Percentiles rank a stretch among this genome's conserved stretches.
Evolutionary conservation across 2,797 vertebrate species (phyloP).

Genomic region (Pteronotus mesoamericanus): DNA sequence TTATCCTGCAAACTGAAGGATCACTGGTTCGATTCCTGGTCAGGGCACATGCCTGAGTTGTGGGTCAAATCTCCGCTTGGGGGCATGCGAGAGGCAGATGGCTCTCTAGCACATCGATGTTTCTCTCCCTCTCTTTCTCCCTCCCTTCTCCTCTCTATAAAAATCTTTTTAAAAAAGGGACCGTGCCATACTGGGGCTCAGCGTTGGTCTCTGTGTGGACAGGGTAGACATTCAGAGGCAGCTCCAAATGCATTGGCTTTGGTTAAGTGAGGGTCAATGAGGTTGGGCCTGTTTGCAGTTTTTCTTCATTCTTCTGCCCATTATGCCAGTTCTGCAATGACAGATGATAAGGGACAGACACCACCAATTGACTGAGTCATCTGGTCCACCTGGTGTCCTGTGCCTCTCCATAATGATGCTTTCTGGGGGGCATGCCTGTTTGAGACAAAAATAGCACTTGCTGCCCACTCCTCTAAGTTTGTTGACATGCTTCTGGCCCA

Average conservation of each 20-base stretch:
- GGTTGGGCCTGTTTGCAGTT: neutral
- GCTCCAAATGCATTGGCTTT: neutral
- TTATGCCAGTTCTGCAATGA: neutral
- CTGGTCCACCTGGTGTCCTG: neutral
- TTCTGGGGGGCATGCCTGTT: neutral
- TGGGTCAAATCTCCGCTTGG: neutral
- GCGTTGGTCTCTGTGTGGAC: neutral
- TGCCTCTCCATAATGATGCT: neutral
- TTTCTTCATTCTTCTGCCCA: neutral
- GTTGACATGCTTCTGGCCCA: neutral
- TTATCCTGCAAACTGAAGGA: neutral
- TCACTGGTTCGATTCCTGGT: neutral
- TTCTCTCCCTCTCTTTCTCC: neutral
- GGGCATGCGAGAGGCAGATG: neutral
- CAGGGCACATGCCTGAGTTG: neutral
- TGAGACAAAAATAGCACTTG: neutral
- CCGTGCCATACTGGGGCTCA: neutral
- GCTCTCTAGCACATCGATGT: neutral
- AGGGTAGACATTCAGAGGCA: neutral
- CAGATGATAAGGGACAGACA: neutral
- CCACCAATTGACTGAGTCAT: neutral
- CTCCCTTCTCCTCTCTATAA: neutral
- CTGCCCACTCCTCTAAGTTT: neutral
- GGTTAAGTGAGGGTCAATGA: neutral
- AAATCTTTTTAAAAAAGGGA: neutral